A percentile compares a stretch with the other conserved stretches of the same genome.
Conservation (phyloP, 1,140 invertebrate species). For the Brachionus manjavacas region DNA sequence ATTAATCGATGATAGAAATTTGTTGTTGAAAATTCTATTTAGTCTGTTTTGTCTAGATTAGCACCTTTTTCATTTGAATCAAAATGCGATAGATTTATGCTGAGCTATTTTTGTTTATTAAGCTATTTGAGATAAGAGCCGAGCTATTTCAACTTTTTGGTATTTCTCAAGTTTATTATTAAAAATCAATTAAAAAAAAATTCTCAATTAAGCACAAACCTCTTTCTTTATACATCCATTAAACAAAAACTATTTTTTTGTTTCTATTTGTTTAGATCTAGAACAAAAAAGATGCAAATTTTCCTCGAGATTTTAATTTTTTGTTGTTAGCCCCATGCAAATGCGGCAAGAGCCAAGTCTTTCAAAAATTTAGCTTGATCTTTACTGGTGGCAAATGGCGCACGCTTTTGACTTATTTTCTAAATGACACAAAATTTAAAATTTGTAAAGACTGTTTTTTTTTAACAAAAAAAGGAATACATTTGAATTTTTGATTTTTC, state of each 20-base stretch:
- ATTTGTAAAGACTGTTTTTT: no score
- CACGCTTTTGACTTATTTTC: not conserved
- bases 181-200: conserved; percentile 4
- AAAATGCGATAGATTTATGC: no score
- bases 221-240: not conserved
- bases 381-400: not conserved
- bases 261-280: not conserved
- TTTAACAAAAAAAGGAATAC: not conserved
- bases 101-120: not conserved
- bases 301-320: not conserved
- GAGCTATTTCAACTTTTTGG: not conserved
- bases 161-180: not conserved
- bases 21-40: not conserved
- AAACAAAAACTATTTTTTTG: not conserved
- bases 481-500: not conserved
- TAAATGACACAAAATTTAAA: not conserved
- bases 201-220: not conserved
- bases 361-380: no score
- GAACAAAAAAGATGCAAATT: not conserved
- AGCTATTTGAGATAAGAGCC: not conserved
- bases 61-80: not conserved
- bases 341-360: not conserved
- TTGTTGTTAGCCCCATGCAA: not conserved
- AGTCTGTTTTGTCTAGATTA: not conserved
- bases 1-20: not conserved